Evolutionary conservation across 2,888 invertebrate species (phyloP).

Genomic region (Drosophila atripex): DNA sequence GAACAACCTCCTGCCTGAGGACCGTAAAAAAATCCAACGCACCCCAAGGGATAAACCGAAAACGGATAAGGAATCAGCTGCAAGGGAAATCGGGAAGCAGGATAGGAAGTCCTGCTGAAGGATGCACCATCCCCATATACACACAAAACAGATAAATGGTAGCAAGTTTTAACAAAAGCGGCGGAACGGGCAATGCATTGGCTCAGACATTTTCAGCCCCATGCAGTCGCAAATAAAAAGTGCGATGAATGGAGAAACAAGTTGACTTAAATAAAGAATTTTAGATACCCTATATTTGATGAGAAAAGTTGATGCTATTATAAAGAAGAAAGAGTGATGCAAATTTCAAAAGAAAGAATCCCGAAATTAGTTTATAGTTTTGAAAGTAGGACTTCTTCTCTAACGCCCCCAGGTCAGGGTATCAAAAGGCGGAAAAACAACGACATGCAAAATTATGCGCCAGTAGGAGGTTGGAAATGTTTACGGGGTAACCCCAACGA

Average conservation of each 20-base stretch:
- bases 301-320: no score
- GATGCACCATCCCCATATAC: constrained; percentile 20
- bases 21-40: constrained; percentile 26
- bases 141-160: constrained; percentile 76
- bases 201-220: constrained; percentile 45
- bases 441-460: constrained; percentile 73
- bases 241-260: no score
- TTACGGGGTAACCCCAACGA: constrained; percentile 70
- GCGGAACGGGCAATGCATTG: constrained; percentile 55
- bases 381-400: no score
- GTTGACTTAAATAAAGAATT: no score
- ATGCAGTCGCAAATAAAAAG: constrained; percentile 10
- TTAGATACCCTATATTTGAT: no score
- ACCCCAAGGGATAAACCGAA: constrained; percentile 5
- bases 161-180: constrained; percentile 71
- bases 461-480: constrained; percentile 70
- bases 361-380: no score
- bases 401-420: neutral
- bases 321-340: no score
- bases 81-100: constrained; percentile 19
- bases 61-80: constrained; percentile 24
- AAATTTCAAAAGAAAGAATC: neutral
- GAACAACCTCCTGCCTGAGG: constrained; percentile 23
- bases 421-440: constrained; percentile 37
- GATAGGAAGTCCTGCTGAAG: constrained; percentile 1